Evolutionary conservation across 2,797 vertebrate genomes (phyloP).

Genomic region (Dallia pectoralis): DNA sequence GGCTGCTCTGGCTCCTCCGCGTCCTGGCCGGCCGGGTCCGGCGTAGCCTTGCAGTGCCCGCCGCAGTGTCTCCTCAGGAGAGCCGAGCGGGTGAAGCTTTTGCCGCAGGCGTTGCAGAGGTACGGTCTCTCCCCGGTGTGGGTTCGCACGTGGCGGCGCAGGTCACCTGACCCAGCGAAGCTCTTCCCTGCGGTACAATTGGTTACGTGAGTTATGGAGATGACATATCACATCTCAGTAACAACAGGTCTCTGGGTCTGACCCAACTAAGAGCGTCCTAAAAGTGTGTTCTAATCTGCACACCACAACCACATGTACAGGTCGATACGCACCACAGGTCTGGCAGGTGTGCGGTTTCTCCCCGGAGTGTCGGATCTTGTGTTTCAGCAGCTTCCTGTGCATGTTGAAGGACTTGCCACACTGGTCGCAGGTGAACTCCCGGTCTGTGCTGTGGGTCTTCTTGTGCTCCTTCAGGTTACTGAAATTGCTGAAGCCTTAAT

Average conservation of each 20-base stretch:
- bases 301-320: not conserved
- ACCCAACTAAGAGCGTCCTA: no score
- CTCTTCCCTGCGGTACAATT: slow-evolving; percentile 77
- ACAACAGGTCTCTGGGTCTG: not conserved
- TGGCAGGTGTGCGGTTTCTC: slow-evolving; percentile 90
- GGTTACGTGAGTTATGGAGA: no score
- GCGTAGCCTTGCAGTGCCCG: slow-evolving; percentile 77
- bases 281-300: no score
- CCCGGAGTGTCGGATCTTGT: slow-evolving; percentile 86
- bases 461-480: slow-evolving; percentile 98
- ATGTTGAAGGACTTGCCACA: slow-evolving; percentile 98
- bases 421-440: slow-evolving; percentile 93
- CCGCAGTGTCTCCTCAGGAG: slow-evolving; percentile 86
- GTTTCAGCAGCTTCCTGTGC: slow-evolving; percentile 91
- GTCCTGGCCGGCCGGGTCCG: not conserved
- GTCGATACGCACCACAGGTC: slow-evolving; percentile 80
- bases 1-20: slow-evolving; percentile 59
- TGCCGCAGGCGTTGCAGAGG: slow-evolving; percentile 84
- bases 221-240: not conserved
- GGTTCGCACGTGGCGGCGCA: slow-evolving; percentile 89
- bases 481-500: slow-evolving; percentile 92
- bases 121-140: slow-evolving; percentile 97
- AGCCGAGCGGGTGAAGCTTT: slow-evolving; percentile 92
- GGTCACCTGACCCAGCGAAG: slow-evolving; percentile 91
- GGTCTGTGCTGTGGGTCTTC: slow-evolving; percentile 90